These are phyloP conservation scores for Zophobas morio DNA, from an alignment of 1,140 invertebrate genomes.

Conservation along the genomic window DNA sequence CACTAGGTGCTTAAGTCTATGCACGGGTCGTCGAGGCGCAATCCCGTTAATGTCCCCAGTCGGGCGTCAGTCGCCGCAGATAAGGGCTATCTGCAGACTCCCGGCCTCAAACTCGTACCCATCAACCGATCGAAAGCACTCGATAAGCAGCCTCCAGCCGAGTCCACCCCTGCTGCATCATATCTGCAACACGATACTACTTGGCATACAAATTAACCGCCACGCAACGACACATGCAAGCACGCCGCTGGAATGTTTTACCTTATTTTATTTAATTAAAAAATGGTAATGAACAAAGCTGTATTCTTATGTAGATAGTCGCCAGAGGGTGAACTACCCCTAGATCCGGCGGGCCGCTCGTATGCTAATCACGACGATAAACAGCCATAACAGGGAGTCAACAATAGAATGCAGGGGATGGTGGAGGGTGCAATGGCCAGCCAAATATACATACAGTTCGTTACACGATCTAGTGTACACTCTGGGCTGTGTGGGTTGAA, in stretches of 20 bases:
- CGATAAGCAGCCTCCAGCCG: constrained; percentile 24
- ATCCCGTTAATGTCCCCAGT: constrained; percentile 54
- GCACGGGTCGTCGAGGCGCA: constrained; percentile 46
- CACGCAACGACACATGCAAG: constrained; percentile 34
- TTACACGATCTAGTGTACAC: too few species aligned
- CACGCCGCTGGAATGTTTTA: constrained; percentile 5
- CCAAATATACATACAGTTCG: too few species aligned
- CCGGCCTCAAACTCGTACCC: constrained; percentile 48
- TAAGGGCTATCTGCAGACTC: constrained; percentile 55
- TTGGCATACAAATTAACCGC: constrained; percentile 55
- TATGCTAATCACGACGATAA: constrained; percentile 5
- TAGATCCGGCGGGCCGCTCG: not conserved
- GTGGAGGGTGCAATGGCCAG: too few species aligned
- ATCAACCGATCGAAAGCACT: constrained; percentile 53
- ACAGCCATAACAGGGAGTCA: too few species aligned
- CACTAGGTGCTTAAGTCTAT: constrained; percentile 1
- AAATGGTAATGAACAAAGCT: constrained; percentile 13
- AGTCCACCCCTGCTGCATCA: constrained; percentile 46
- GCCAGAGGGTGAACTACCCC: not conserved
- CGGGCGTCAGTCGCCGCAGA: constrained; percentile 54
- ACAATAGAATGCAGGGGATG: too few species aligned
- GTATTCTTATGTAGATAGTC: constrained; percentile 31
- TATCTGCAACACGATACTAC: constrained; percentile 53
- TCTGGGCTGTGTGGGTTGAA: too few species aligned
- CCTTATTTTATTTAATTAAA: constrained; percentile 18